Conservation (phyloP, 2,888 invertebrate species). For the Asteroscopus sphinx region DNA sequence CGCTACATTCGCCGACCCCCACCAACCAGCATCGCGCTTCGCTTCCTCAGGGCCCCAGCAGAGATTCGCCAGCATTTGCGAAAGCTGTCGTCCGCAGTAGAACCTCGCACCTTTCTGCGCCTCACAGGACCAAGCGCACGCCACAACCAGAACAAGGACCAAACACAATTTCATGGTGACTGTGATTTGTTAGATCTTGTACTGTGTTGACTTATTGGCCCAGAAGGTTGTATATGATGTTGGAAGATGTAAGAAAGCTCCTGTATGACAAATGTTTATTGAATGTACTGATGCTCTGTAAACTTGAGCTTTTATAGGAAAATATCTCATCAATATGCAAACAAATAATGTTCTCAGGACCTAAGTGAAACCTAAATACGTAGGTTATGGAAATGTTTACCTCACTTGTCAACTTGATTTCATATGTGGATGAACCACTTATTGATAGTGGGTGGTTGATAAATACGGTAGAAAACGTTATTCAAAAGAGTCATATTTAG, state of each 20-base stretch:
- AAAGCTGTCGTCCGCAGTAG: constrained; percentile 30
- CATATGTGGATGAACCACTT: constrained; percentile 12
- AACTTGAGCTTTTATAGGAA: constrained; percentile 27
- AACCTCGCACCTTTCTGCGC: constrained; percentile 12
- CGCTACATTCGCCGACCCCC: constrained; percentile 8
- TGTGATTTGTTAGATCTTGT: background rate
- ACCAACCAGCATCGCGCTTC: constrained; percentile 39
- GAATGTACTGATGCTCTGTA: constrained; percentile 21
- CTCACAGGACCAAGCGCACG: constrained; percentile 14
- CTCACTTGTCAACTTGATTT: constrained; percentile 30
- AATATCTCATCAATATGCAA: constrained; percentile 31
- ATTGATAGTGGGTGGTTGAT: background rate
- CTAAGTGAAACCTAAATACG: constrained; percentile 8
- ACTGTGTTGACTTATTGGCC: background rate
- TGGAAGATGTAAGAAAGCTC: background rate
- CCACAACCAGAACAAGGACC: constrained; percentile 12
- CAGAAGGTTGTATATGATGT: background rate
- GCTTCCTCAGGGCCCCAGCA: constrained; percentile 12
- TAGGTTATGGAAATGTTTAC: constrained; percentile 25
- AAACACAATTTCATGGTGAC: constrained; percentile 31
- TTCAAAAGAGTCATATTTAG: background rate
- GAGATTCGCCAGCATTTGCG: constrained; percentile 8
- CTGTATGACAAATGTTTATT: background rate
- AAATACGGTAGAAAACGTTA: background rate
- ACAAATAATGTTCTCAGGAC: constrained; percentile 5